A percentile compares a stretch with the other conserved stretches of the same genome.
These are phyloP conservation scores for Peribatodes rhomboidaria DNA, from an alignment of 2,888 invertebrate genomes.

Conservation along the genomic window DNA sequence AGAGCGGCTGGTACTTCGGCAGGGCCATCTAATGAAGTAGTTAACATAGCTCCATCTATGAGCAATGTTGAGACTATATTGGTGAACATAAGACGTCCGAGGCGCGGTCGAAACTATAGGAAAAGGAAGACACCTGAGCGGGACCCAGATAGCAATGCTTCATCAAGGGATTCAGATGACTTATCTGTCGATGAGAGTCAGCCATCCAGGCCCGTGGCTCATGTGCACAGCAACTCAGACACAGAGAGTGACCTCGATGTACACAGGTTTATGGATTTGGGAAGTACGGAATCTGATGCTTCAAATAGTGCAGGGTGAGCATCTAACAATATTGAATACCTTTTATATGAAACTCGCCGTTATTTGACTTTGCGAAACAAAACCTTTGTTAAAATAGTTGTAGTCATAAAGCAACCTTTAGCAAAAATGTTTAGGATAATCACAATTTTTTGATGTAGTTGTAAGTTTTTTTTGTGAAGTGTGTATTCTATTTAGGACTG, in stretches of 20 bases:
- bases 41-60: slow-evolving; percentile 71
- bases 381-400: too few species aligned
- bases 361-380: not conserved
- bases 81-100: slow-evolving; percentile 69
- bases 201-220: slow-evolving; percentile 46
- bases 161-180: slow-evolving; percentile 78
- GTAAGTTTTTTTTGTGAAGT: too few species aligned
- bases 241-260: slow-evolving; percentile 61
- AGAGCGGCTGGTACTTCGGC: slow-evolving; percentile 57
- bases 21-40: slow-evolving; percentile 72
- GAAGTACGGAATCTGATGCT: slow-evolving; percentile 56
- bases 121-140: slow-evolving; percentile 76
- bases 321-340: not conserved
- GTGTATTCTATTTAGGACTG: too few species aligned
- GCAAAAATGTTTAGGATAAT: too few species aligned
- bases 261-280: slow-evolving; percentile 57
- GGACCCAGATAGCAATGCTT: slow-evolving; percentile 73
- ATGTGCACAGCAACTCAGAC: slow-evolving; percentile 61
- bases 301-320: slow-evolving; percentile 52
- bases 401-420: too few species aligned
- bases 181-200: slow-evolving; percentile 64
- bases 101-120: slow-evolving; percentile 71
- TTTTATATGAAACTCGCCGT: not conserved
- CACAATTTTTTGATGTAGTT: too few species aligned
- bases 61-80: slow-evolving; percentile 73